Evolutionary conservation across 2,113 vertebrate species (phyloP).

Genomic region (Myrmecobius fasciatus): DNA sequence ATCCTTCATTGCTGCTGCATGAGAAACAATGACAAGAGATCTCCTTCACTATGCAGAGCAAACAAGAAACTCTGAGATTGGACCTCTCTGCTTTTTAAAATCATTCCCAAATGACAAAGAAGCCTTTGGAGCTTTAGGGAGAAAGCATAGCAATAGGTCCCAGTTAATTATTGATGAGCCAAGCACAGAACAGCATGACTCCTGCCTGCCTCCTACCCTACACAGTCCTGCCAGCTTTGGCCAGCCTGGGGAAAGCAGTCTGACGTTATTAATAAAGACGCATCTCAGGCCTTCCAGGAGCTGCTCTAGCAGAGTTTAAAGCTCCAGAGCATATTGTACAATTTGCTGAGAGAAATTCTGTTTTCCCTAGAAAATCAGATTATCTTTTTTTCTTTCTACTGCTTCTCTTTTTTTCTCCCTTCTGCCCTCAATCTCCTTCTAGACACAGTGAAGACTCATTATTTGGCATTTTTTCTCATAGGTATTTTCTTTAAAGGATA

Average conservation of each 20-base stretch:
- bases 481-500: neutral
- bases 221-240: neutral
- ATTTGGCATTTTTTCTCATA: neutral
- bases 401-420: neutral
- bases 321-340: slow-evolving; percentile 28
- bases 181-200: neutral
- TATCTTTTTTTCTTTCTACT: slow-evolving; percentile 16
- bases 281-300: neutral
- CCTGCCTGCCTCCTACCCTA: neutral
- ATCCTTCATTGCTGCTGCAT: neutral
- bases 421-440: neutral
- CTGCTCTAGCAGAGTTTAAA: slow-evolving; percentile 20
- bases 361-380: slow-evolving; percentile 43
- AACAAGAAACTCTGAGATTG: neutral
- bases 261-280: slow-evolving; percentile 24
- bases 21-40: no score
- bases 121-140: neutral
- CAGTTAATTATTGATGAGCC: neutral
- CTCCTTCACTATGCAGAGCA: neutral
- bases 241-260: neutral
- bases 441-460: neutral
- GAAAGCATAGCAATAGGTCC: neutral
- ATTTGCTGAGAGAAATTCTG: neutral
- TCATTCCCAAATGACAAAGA: neutral
- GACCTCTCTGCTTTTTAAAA: neutral